Evolutionary conservation across 1,140 invertebrate species (phyloP), one percentile per base, ranked within the genome.

Genomic region (Scaptomyza graminum): DNA sequence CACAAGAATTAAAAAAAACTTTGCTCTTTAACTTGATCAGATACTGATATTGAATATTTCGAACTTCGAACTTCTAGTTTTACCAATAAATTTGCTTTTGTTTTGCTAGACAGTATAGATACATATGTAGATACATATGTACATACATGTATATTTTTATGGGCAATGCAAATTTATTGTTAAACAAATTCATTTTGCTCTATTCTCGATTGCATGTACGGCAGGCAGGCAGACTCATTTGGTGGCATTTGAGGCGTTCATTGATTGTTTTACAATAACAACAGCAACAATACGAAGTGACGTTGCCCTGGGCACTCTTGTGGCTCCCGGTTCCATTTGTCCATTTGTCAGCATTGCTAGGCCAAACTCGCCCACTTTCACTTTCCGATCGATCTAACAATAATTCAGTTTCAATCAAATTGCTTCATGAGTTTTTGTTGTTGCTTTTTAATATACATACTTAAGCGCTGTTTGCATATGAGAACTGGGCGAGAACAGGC

Each of bases 351-450:
- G n/a, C n/a, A n/a, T n/a, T n/a, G n/a, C n/a, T n/a, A n/a, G n/a
- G n/a, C n/a, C n/a, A n/a, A n/a, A n/a, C n/a, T n/a, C 66, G 57
- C 67, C 69, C 61, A 81, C 76, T 83, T 84, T 84, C 76, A 74
- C 74, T 85, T 85, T 85, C 73, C 74, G 84, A 88, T 88, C 83
- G 83, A 88, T 88, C 83, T 79, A 88, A 88, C 83, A 88, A 88
- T 88, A 88, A 88, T 88, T 83, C 56, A 65, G 79, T 79, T 88
- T 83, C 84, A 83, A 89, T 88, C 79, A 83, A 72, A 75, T 69
- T 63, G 73, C 74, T 57, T 66, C 57, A 70, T 71, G 63, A 82
- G 70, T 75, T 72, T 82, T 76, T 80, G 41, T 72, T 70, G 25
- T 63, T 61, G 57, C 37, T 67, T 76, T 68, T 68, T 67, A 60